These are phyloP conservation scores for Hormiphora californensis DNA, from an alignment of 37 sponge, comb jelly and placozoan genomes.

Conservation along the genomic window DNA sequence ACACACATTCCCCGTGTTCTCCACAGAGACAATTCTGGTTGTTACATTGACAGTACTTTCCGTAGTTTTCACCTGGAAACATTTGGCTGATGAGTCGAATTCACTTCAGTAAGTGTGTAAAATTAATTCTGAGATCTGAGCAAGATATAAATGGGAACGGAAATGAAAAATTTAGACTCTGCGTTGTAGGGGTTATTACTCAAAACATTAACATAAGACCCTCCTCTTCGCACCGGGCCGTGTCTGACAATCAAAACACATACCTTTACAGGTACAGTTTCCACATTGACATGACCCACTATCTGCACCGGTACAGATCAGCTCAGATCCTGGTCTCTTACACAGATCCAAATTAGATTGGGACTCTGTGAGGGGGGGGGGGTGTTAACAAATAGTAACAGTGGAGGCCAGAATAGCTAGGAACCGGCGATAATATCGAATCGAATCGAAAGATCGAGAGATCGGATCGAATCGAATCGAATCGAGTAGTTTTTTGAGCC, in stretches of 20 bases:
- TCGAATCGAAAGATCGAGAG: too few relatives aligned
- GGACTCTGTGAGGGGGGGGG: not conserved
- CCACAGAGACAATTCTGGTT: conserved; percentile 37
- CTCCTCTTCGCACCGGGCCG: not conserved
- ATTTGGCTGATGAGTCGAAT: too few relatives aligned
- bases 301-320: not conserved
- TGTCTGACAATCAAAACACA: not conserved
- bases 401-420: too few relatives aligned
- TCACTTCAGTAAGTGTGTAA: too few relatives aligned
- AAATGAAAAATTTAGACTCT: not conserved
- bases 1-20: not conserved
- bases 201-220: not conserved
- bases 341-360: not conserved
- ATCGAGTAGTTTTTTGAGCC: too few relatives aligned
- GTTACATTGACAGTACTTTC: conserved; percentile 32
- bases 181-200: not conserved
- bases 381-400: too few relatives aligned
- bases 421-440: too few relatives aligned
- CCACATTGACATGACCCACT: conserved; percentile 35
- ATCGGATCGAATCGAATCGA: too few relatives aligned
- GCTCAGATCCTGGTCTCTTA: not conserved
- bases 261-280: conserved; percentile 24
- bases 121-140: not conserved
- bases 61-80: conserved; percentile 49
- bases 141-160: not conserved